Percentiles rank a stretch among this genome's conserved stretches.
phyloP scores from a whole-genome alignment of 1,140 invertebrate species.

The Drosophila hydei region DNA sequence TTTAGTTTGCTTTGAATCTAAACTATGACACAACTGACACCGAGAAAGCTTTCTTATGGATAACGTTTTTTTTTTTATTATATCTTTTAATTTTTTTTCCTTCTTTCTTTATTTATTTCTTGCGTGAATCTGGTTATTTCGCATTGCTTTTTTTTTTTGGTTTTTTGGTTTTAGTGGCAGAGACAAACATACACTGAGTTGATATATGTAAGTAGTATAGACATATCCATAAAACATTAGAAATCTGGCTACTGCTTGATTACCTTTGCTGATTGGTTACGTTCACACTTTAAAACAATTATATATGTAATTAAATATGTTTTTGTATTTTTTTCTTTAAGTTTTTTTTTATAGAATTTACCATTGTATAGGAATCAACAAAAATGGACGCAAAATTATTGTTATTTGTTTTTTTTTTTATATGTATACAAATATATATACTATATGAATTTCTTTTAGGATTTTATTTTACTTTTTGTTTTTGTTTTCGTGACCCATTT shows the following conservation, averaged over 20 bases:
- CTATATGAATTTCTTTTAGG: constrained; percentile 11
- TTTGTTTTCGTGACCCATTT: constrained; percentile 37
- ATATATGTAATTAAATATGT: constrained; percentile 41
- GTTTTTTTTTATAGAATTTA: constrained; percentile 20
- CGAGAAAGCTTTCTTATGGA: constrained; percentile 53
- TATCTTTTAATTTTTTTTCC: constrained; percentile 33
- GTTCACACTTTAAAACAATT: constrained; percentile 47
- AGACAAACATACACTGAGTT: constrained; percentile 62
- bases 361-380: constrained; percentile 72
- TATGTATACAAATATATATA: constrained; percentile 29
- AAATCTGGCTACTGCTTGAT: constrained; percentile 12
- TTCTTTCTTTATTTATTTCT: constrained; percentile 27
- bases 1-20: constrained; percentile 52
- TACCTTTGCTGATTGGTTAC: constrained; percentile 18
- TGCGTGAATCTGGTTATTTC: constrained; percentile 15
- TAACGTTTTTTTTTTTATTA: constrained; percentile 19
- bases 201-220: constrained; percentile 35
- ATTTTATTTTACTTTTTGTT: constrained; percentile 20
- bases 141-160: constrained; percentile 6
- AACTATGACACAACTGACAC: constrained; percentile 73
- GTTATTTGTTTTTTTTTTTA: constrained; percentile 56
- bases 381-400: constrained; percentile 82
- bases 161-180: constrained; percentile 36
- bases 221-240: constrained; percentile 18
- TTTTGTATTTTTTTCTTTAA: constrained; percentile 6